Conservation (phyloP, 2,888 invertebrate genomes). For the Drosophila neotestacea region DNA sequence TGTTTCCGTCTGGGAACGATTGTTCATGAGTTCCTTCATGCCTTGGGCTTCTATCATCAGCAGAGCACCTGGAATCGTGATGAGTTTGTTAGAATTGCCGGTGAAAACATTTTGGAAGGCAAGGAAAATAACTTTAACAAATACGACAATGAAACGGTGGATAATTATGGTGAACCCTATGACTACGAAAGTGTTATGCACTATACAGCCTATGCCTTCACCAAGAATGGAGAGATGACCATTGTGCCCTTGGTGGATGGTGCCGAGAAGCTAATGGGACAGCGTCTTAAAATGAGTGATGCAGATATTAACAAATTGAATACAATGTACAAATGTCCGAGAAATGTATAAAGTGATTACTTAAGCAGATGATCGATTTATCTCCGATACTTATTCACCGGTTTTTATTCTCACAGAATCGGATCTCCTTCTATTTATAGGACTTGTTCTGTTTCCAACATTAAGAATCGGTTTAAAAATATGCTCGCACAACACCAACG, state of each 20-base stretch:
- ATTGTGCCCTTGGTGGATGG: conserved; percentile 86
- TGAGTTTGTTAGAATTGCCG: conserved; percentile 87
- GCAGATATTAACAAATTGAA: conserved; percentile 81
- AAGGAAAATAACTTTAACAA: conserved; percentile 90
- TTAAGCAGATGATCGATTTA: neutral
- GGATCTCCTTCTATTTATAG: too few relatives aligned
- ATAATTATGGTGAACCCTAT: conserved; percentile 89
- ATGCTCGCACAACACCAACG: too few relatives aligned
- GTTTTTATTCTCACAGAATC: too few relatives aligned
- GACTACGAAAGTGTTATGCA: conserved; percentile 94
- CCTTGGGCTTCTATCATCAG: conserved; percentile 92
- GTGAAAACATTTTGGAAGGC: conserved; percentile 86
- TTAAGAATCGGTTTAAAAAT: too few relatives aligned
- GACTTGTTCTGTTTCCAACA: too few relatives aligned
- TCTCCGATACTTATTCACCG: too few relatives aligned
- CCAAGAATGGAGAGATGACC: conserved; percentile 89
- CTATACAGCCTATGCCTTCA: conserved; percentile 90
- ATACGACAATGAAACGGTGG: conserved; percentile 86
- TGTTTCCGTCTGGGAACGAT: conserved; percentile 86
- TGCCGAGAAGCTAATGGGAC: conserved; percentile 62
- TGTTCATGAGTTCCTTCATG: conserved; percentile 92
- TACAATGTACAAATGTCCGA: conserved; percentile 78
- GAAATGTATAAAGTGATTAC: neutral
- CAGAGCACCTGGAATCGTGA: conserved; percentile 92
- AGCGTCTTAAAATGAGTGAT: conserved; percentile 72